phyloP scores from a whole-genome alignment of 1,140 invertebrate genomes.

The Globodera rostochiensis region DNA sequence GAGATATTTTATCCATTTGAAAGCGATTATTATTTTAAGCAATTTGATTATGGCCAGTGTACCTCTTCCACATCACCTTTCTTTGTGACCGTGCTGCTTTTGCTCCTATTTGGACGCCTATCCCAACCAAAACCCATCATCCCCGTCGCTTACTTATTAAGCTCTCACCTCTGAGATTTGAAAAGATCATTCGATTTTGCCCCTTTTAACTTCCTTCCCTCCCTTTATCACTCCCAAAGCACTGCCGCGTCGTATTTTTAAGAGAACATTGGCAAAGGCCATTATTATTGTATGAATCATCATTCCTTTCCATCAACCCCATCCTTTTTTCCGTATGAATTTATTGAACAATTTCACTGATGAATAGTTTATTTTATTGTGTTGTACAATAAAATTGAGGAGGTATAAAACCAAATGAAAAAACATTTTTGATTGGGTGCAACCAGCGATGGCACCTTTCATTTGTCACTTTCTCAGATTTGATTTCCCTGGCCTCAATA shows the following conservation, averaged over 20 bases:
- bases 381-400: neutral
- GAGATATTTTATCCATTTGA: neutral
- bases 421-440: too few species aligned
- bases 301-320: neutral
- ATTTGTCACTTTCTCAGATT: too few species aligned
- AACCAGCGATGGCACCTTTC: too few species aligned
- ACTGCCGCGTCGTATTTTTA: neutral
- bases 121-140: neutral
- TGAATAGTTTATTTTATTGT: neutral
- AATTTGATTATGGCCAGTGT: too few species aligned
- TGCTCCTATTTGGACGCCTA: neutral
- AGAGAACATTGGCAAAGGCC: neutral
- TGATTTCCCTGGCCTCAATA: too few species aligned
- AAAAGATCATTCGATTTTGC: neutral
- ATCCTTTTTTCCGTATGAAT: neutral
- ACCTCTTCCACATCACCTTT: too few species aligned
- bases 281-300: slow-evolving; percentile 1
- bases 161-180: neutral
- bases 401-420: too few species aligned
- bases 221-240: neutral
- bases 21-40: too few species aligned
- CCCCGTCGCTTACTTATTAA: neutral
- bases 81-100: neutral
- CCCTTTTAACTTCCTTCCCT: neutral
- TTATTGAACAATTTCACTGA: too few species aligned